These are phyloP conservation scores for Steinernema scapterisci DNA, from an alignment of 2,888 invertebrate genomes.

Conservation along the genomic window DNA sequence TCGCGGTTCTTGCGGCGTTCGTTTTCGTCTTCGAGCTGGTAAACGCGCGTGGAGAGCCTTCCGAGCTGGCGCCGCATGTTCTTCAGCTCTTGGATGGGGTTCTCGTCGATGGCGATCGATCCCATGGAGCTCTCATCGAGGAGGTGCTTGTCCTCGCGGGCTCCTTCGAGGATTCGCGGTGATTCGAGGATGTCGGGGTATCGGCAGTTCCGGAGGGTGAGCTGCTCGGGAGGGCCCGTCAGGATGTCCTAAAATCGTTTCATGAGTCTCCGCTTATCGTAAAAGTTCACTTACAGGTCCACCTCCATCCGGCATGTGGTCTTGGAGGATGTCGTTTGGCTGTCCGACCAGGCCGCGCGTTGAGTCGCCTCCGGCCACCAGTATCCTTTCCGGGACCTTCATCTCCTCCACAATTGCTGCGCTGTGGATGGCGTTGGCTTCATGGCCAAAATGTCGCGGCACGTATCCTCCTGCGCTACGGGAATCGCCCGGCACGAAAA, in stretches of 20 bases:
- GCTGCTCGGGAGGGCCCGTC: not conserved
- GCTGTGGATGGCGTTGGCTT: not conserved
- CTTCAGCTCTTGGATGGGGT: constrained; percentile 58
- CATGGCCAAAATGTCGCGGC: not conserved
- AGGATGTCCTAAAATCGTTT: not conserved
- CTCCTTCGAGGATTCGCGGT: not conserved
- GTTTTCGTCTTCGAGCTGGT: constrained; percentile 53
- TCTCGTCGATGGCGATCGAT: constrained; percentile 56
- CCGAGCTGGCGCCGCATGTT: constrained; percentile 50
- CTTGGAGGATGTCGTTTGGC: not conserved
- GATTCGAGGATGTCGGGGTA: constrained; percentile 21
- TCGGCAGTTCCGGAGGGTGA: constrained; percentile 14
- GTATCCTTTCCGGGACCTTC: constrained; percentile 52
- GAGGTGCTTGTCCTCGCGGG: not conserved
- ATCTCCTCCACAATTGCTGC: constrained; percentile 36
- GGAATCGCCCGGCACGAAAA: constrained; percentile 32
- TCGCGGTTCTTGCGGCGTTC: constrained; percentile 41
- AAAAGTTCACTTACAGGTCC: not conserved
- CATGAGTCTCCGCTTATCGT: not conserved
- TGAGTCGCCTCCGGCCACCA: constrained; percentile 45
- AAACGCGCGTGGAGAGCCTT: constrained; percentile 47
- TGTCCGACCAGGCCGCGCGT: not conserved
- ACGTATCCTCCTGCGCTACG: not conserved
- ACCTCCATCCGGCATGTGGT: not conserved
- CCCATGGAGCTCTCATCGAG: constrained; percentile 40